A percentile compares a stretch with the other conserved stretches of the same genome.
phyloP scores from a whole-genome alignment of 2,888 invertebrate species.

The Acronicta psi region DNA sequence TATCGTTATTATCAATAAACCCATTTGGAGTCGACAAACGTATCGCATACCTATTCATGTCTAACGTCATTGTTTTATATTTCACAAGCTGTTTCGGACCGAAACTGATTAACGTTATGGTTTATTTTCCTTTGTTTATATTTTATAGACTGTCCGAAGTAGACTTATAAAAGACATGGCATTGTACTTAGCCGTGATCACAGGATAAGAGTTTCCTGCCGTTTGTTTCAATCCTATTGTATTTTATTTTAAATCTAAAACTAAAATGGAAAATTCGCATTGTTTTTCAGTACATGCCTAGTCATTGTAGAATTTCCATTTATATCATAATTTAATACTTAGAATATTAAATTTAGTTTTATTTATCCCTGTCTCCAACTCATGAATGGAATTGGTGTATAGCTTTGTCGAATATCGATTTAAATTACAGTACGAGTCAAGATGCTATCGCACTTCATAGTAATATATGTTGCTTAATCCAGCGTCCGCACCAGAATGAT shows the following conservation, averaged over 20 bases:
- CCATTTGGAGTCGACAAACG: conserved; percentile 71
- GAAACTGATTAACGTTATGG: background rate
- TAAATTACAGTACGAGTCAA: too few relatives aligned
- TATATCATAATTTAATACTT: too few relatives aligned
- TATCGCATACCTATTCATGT: conserved; percentile 54
- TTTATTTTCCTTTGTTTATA: conserved; percentile 32
- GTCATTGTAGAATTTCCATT: too few relatives aligned
- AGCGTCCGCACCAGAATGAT: too few relatives aligned
- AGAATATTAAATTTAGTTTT: too few relatives aligned
- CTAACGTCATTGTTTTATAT: conserved; percentile 59
- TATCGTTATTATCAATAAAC: conserved; percentile 67
- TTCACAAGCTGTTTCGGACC: conserved; percentile 20
- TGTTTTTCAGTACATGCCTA: background rate
- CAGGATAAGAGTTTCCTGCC: conserved; percentile 58
- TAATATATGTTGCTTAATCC: too few relatives aligned
- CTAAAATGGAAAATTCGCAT: conserved; percentile 7
- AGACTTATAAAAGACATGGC: conserved; percentile 54
- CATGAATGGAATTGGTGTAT: too few relatives aligned
- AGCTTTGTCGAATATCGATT: too few relatives aligned
- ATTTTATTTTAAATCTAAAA: conserved; percentile 28
- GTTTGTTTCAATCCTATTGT: conserved; percentile 41
- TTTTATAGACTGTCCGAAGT: conserved; percentile 41
- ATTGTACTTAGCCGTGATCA: conserved; percentile 58
- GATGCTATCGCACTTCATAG: too few relatives aligned
- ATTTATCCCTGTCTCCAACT: too few relatives aligned